Base-by-base conservation (phyloP, 2,797 vertebrate species). In the Anableps anableps region DNA sequence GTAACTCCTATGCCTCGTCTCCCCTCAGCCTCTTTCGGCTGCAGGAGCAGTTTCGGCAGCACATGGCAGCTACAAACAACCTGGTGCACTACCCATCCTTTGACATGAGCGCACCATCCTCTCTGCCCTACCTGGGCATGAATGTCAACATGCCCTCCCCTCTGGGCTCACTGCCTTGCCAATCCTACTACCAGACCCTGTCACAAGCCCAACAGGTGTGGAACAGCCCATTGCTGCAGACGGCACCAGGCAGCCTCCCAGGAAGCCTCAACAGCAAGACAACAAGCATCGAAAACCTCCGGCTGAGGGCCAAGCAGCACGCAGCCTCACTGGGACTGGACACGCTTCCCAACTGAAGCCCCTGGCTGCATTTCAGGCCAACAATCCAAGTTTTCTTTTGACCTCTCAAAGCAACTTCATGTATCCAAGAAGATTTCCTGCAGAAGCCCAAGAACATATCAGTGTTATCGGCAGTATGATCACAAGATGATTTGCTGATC, bases 11-110 rank as follows among this genome's bases (percentile, higher is more conserved):
- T 84, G 98, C 98, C 7, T 99, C 98, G 0, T 99, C 98, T 0
- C 98, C 99, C 0, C 96, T 99, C 92, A 99, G 98, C 94, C 97
- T 99, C 88, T 99, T 99, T 93, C 97, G 99, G n/a, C 97, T 99
- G 80, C 99, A 99, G 95, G 99, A 99, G 95, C 98, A 99, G 91
- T 99, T 99, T 88, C 97, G 98, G 62, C 99, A 99, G 93, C 99
- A 99, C 95, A 99, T 99, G 99, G 98, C 97, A 0, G 97, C 99
- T 94, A 99, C 98, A 93, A 99, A 97, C 96, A 99, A 98, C 95
- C 88, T 99, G 94, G 97, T 99, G 82, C 98, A 99, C 93, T 99
- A 99, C 93, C 97, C 99, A 0, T 96, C 98, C 84, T 99, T 99
- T 0, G 99, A 99, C 93, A 97, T 99, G 96, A 97, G 97, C 90